These are phyloP conservation scores for Drosophila lacteicornis DNA, from an alignment of 1,140 invertebrate species.

Conservation along the genomic window DNA sequence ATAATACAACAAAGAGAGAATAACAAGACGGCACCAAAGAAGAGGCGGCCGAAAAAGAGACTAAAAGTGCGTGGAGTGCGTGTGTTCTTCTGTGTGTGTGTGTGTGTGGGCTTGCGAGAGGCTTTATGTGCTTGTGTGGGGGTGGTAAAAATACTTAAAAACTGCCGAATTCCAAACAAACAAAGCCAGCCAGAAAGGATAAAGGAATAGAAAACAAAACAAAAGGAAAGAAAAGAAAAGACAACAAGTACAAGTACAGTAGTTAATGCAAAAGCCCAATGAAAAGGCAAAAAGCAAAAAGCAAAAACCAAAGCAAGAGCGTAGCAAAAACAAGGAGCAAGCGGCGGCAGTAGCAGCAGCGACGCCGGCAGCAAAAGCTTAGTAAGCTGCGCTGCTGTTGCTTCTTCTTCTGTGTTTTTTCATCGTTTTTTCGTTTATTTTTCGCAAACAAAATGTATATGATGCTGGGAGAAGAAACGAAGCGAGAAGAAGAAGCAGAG, in stretches of 20 bases:
- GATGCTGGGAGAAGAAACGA: conserved; percentile 45
- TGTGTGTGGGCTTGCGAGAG: conserved; percentile 13
- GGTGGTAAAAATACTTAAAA: conserved; percentile 72
- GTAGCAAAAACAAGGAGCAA: conserved; percentile 81
- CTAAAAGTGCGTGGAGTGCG: conserved; percentile 52
- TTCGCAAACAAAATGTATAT: conserved; percentile 72
- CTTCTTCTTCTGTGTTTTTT: conserved; percentile 45
- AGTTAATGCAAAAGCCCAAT: conserved; percentile 60
- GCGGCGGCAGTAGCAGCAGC: conserved; percentile 36
- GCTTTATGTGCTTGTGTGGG: conserved; percentile 6
- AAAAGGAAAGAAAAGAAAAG: conserved; percentile 48
- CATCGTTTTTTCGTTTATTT: conserved; percentile 19
- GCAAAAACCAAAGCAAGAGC: conserved; percentile 64
- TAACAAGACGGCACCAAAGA: conserved; percentile 10
- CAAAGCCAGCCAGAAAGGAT: conserved; percentile 63
- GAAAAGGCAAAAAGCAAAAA: conserved; percentile 38
- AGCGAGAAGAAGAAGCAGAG: conserved; percentile 38
- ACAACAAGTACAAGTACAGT: conserved; percentile 63
- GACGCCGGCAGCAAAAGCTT: conserved; percentile 71
- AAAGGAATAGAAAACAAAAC: conserved; percentile 51
- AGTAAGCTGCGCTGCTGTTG: conserved; percentile 74
- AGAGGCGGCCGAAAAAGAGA: conserved; percentile 22
- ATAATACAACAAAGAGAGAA: conserved; percentile 62
- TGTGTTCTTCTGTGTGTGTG: conserved; percentile 1
- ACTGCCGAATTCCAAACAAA: conserved; percentile 68